Conservation (phyloP, 2,113 vertebrate genomes). For the Otocyon megalotis region DNA sequence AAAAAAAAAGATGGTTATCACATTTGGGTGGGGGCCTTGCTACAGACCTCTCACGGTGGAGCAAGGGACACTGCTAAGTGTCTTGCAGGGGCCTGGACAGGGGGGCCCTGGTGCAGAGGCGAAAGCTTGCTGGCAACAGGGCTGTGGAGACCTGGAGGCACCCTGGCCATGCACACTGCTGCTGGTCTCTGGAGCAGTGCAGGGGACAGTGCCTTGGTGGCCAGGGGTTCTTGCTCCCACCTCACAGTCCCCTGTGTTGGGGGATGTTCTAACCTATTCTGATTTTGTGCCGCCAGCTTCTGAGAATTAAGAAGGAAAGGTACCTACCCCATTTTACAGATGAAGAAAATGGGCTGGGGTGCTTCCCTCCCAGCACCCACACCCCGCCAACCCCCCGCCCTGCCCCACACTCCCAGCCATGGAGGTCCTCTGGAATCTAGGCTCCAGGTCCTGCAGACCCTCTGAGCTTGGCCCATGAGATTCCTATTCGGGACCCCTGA, state of each 20-base stretch:
- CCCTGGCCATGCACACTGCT: not conserved
- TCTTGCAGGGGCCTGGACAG: not conserved
- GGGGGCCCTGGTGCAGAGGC: not conserved
- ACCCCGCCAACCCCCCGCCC: accelerated
- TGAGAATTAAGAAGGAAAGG: not conserved
- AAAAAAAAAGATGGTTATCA: no score
- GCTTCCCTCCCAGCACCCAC: not conserved
- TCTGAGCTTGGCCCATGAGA: not conserved
- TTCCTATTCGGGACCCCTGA: not conserved
- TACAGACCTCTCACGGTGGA: not conserved
- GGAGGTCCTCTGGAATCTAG: accelerated
- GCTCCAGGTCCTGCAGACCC: not conserved
- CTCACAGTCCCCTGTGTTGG: no score
- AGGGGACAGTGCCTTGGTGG: accelerated
- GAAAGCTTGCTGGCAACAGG: not conserved
- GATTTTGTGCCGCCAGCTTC: not conserved
- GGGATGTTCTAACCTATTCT: no score
- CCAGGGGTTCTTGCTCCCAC: accelerated
- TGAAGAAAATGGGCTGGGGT: not conserved
- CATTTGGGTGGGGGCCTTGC: no score
- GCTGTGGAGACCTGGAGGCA: not conserved
- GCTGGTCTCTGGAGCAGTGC: no score
- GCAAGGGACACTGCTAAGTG: not conserved
- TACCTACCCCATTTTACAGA: not conserved
- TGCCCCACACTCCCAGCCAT: no score